Evolutionary conservation across 2,888 invertebrate species (phyloP).

Genomic region (Aricia artaxerxes): DNA sequence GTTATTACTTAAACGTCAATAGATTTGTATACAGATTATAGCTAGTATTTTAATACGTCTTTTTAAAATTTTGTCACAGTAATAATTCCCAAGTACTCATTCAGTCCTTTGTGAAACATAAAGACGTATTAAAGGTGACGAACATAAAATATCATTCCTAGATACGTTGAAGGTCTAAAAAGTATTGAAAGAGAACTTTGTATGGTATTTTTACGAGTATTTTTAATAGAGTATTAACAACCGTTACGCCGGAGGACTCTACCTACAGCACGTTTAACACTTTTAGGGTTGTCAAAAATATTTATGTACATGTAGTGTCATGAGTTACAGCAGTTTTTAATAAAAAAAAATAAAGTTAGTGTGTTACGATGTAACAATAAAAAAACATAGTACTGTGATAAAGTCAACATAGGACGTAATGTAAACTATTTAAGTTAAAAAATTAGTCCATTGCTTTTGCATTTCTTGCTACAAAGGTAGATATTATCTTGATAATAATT

Average conservation of each 20-base stretch:
- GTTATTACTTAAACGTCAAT: neutral
- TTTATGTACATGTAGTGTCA: slow-evolving; percentile 26
- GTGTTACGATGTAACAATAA: too few species aligned
- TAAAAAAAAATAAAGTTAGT: too few species aligned
- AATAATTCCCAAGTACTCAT: neutral
- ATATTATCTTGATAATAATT: too few species aligned
- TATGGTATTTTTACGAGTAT: slow-evolving; percentile 43
- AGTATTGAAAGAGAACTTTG: slow-evolving; percentile 46
- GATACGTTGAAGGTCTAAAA: slow-evolving; percentile 32
- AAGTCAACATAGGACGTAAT: too few species aligned
- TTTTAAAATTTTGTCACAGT: neutral
- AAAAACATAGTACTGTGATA: too few species aligned
- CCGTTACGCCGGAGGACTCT: slow-evolving; percentile 43
- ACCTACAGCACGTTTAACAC: slow-evolving; percentile 41
- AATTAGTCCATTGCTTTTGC: too few species aligned
- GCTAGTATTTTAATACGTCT: neutral
- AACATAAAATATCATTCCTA: slow-evolving; percentile 38
- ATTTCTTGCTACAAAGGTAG: too few species aligned
- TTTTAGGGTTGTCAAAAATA: slow-evolving; percentile 45
- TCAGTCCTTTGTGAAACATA: slow-evolving; percentile 28
- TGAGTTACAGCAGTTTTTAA: too few species aligned
- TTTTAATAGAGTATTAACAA: slow-evolving; percentile 47
- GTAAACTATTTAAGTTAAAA: too few species aligned
- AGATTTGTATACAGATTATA: neutral
- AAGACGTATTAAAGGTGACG: slow-evolving; percentile 35